Conservation (phyloP, 2,888 invertebrate species). For the Cerastis rubricosa region DNA sequence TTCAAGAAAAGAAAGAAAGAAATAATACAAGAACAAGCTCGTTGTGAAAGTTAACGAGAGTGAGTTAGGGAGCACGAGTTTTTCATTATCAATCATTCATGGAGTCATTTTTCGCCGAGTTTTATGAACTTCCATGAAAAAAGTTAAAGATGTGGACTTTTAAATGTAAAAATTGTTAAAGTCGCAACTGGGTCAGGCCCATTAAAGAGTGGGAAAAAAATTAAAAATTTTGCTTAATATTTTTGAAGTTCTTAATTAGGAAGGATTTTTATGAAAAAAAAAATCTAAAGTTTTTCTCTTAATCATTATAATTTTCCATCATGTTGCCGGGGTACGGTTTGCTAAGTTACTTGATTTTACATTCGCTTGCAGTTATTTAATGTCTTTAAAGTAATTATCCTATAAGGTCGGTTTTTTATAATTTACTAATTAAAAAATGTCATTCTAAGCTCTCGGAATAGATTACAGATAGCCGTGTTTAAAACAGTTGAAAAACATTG, state of each 20-base stretch:
- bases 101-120: conserved; percentile 45
- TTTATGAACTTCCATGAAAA: conserved; percentile 49
- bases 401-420: neutral
- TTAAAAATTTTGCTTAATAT: conserved; percentile 49
- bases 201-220: conserved; percentile 58
- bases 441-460: neutral
- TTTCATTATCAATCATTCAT: conserved; percentile 67
- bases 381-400: neutral
- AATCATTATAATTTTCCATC: conserved; percentile 23
- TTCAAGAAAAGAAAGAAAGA: conserved; percentile 25
- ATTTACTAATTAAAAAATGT: neutral
- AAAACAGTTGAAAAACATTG: neutral
- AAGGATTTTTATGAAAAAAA: conserved; percentile 45
- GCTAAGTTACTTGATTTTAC: neutral
- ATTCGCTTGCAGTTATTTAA: neutral
- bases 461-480: neutral
- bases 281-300: conserved; percentile 13
- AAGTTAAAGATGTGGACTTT: conserved; percentile 57
- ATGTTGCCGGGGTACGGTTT: conserved; percentile 2
- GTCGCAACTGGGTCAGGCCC: conserved; percentile 60
- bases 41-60: conserved; percentile 40
- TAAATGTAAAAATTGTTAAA: conserved; percentile 59
- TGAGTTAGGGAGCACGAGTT: conserved; percentile 35
- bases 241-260: conserved; percentile 62
- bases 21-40: conserved; percentile 37